A percentile compares a stretch with the other conserved stretches of the same genome.
phyloP scores from a whole-genome alignment of 2,888 invertebrate genomes.

The Drosophila birchii region DNA sequence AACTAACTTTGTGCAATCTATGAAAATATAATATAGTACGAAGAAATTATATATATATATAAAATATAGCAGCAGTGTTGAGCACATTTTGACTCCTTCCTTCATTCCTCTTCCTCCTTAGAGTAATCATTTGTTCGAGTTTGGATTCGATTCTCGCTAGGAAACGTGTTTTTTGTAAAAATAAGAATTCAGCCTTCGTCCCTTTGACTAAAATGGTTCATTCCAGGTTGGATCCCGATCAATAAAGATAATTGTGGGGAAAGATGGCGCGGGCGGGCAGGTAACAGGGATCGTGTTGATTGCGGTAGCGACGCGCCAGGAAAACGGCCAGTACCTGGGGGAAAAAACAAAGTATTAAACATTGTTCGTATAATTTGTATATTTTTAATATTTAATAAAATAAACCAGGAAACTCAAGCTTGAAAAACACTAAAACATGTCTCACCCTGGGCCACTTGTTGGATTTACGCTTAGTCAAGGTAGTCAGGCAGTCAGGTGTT shows the following conservation, averaged over 20 bases:
- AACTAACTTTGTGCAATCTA: slow-evolving; percentile 47
- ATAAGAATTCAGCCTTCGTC: slow-evolving; percentile 80
- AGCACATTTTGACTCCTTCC: slow-evolving; percentile 37
- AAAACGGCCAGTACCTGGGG: slow-evolving; percentile 93
- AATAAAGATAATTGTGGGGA: slow-evolving; percentile 85
- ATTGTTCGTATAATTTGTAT: neutral
- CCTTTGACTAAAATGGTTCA: slow-evolving; percentile 69
- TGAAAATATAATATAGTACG: slow-evolving; percentile 46
- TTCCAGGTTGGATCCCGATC: slow-evolving; percentile 31
- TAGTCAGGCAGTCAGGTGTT: slow-evolving; percentile 28
- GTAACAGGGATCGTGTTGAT: slow-evolving; percentile 91
- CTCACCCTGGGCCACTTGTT: slow-evolving; percentile 57
- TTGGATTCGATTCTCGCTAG: slow-evolving; percentile 61
- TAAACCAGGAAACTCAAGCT: slow-evolving; percentile 24
- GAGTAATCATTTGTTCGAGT: slow-evolving; percentile 34
- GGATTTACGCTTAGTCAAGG: slow-evolving; percentile 52
- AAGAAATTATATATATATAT: slow-evolving; percentile 12
- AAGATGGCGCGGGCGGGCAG: slow-evolving; percentile 91
- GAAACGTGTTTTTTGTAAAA: slow-evolving; percentile 54
- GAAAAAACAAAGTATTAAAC: neutral
- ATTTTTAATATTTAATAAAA: slow-evolving; percentile 12
- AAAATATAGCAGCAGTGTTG: slow-evolving; percentile 27
- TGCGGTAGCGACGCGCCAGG: slow-evolving; percentile 92
- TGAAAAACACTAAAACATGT: slow-evolving; percentile 22
- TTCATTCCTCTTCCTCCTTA: slow-evolving; percentile 13